These are phyloP conservation scores for Cataglyphis cursor DNA, from an alignment of 2,888 invertebrate species.

Conservation along the genomic window DNA sequence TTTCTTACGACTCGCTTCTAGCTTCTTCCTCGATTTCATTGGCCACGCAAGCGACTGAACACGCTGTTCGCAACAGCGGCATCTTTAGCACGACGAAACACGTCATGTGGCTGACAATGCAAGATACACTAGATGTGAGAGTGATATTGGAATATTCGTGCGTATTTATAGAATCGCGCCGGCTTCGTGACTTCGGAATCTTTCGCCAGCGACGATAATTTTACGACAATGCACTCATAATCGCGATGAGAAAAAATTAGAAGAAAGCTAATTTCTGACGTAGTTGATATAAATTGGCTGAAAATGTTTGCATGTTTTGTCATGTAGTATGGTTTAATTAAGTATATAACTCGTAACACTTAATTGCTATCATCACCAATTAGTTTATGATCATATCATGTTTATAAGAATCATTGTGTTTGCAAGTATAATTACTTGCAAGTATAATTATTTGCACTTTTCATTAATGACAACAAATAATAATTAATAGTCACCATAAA, in stretches of 20 bases:
- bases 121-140: constrained; percentile 33
- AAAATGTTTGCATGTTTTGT: neutral
- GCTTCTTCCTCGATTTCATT: constrained; percentile 37
- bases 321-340: constrained; percentile 23
- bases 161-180: constrained; percentile 38
- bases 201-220: neutral
- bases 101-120: constrained; percentile 46
- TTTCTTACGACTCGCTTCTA: neutral
- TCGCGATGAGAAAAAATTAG: neutral
- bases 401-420: neutral
- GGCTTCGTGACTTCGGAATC: constrained; percentile 13
- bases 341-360: neutral
- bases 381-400: neutral
- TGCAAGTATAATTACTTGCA: neutral
- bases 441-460: neutral
- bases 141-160: constrained; percentile 36
- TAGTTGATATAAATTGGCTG: constrained; percentile 2
- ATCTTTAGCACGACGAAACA: constrained; percentile 16
- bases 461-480: neutral
- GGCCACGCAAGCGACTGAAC: neutral
- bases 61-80: constrained; percentile 17
- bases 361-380: neutral
- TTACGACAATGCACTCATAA: neutral
- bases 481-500: neutral
- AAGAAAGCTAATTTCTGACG: neutral